Conservation (phyloP, 35 echinoderm and acorn worm species). For the Apostichopus japonicus region DNA sequence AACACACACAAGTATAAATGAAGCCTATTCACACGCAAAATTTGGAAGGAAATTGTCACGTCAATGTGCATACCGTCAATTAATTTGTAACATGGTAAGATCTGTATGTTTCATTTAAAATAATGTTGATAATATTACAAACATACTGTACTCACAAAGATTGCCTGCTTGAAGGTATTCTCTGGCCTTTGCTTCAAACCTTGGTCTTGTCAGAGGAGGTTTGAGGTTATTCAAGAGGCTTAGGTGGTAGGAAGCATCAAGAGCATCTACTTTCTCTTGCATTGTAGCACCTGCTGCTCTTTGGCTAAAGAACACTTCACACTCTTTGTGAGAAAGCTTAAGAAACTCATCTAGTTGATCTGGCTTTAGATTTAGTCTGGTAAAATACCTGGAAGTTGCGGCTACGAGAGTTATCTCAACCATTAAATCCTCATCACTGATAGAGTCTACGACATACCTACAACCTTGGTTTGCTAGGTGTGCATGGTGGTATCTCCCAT, state of each 20-base stretch:
- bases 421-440: not conserved
- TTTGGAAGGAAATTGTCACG: no score
- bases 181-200: constrained; percentile 16
- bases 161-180: not conserved
- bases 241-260: constrained; percentile 1
- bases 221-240: constrained; percentile 3
- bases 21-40: no score
- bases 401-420: constrained; percentile 3
- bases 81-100: no score
- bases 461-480: constrained; percentile 7
- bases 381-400: not conserved
- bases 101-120: no score
- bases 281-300: not conserved
- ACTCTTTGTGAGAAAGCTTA: not conserved
- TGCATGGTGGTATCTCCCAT: constrained; percentile 5
- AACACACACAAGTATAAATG: no score
- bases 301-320: constrained; percentile 5
- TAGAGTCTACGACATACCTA: not conserved
- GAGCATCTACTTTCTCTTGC: constrained; percentile 2
- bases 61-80: no score
- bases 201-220: not conserved
- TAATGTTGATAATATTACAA: not conserved
- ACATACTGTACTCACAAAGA: not conserved
- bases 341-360: not conserved
- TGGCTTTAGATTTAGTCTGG: constrained; percentile 1